Evolutionary conservation across 2,888 invertebrate species (phyloP).

Genomic region (Leptogaster cylindrica): DNA sequence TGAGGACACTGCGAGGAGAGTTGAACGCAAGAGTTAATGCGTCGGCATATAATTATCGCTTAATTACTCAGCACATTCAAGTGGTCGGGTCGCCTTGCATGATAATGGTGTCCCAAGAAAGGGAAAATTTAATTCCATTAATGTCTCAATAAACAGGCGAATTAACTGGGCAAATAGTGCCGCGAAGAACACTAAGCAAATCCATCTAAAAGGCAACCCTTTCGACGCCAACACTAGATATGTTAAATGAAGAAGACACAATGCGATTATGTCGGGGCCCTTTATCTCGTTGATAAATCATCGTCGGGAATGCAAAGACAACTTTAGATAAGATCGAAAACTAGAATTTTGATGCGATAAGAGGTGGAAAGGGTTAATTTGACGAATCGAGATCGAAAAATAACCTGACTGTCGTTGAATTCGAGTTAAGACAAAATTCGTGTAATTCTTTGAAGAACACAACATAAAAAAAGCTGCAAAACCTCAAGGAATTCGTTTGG

Average conservation of each 20-base stretch:
- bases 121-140: slow-evolving; percentile 46
- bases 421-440: too few species aligned
- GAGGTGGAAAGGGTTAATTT: slow-evolving; percentile 7
- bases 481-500: too few species aligned
- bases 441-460: too few species aligned
- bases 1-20: slow-evolving; percentile 28
- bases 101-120: slow-evolving; percentile 43
- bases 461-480: too few species aligned
- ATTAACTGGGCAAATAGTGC: slow-evolving; percentile 38
- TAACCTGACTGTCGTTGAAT: too few species aligned
- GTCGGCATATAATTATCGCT: slow-evolving; percentile 47
- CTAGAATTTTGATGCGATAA: slow-evolving; percentile 14
- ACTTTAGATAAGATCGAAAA: slow-evolving; percentile 19
- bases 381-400: too few species aligned
- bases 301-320: slow-evolving; percentile 25
- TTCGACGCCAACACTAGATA: not conserved
- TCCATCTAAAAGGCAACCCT: slow-evolving; percentile 19
- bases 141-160: slow-evolving; percentile 48
- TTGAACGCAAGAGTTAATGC: slow-evolving; percentile 44
- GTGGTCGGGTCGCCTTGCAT: slow-evolving; percentile 44
- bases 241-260: slow-evolving; percentile 19
- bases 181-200: slow-evolving; percentile 17
- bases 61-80: slow-evolving; percentile 46
- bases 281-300: slow-evolving; percentile 28
- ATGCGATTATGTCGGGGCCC: slow-evolving; percentile 25